Evolutionary conservation across 1,140 invertebrate species (phyloP).

Genomic region (Subanguina moxae): DNA sequence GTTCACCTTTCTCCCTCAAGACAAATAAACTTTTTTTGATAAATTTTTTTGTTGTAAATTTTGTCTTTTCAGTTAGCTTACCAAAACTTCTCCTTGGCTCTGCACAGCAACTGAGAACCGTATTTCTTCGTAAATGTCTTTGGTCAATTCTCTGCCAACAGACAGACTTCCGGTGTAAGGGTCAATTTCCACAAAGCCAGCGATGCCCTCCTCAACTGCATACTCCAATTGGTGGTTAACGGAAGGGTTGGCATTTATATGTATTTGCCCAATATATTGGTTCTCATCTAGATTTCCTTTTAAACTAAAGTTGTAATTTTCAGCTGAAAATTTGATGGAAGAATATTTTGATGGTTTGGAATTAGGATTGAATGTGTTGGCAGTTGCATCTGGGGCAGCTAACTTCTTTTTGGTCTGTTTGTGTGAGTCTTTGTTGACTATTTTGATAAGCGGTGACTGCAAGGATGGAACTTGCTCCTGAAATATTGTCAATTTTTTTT

Average conservation of each 20-base stretch:
- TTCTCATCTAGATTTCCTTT: slow-evolving; percentile 22
- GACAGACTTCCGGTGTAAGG: slow-evolving; percentile 20
- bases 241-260: not conserved
- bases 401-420: not conserved
- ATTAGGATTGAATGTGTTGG: not conserved
- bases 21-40: no score
- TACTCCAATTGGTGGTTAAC: slow-evolving; percentile 25
- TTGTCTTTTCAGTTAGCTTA: slow-evolving; percentile 20
- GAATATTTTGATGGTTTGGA: slow-evolving; percentile 5
- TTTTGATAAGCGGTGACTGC: no score
- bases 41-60: not conserved
- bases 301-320: slow-evolving; percentile 32
- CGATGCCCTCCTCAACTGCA: slow-evolving; percentile 39
- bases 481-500: no score
- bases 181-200: slow-evolving; percentile 36
- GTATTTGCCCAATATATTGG: slow-evolving; percentile 34
- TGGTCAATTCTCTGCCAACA: slow-evolving; percentile 28
- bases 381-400: not conserved
- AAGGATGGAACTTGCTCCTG: no score
- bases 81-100: slow-evolving; percentile 26
- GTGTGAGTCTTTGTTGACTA: not conserved
- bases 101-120: slow-evolving; percentile 34
- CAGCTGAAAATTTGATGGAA: slow-evolving; percentile 12
- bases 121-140: slow-evolving; percentile 42
- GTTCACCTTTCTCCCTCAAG: no score